Evolutionary conservation across 37 sponge, comb jelly and placozoan genomes (phyloP), one percentile per base, ranked within the genome.

Genomic region (Agelas oroides): DNA sequence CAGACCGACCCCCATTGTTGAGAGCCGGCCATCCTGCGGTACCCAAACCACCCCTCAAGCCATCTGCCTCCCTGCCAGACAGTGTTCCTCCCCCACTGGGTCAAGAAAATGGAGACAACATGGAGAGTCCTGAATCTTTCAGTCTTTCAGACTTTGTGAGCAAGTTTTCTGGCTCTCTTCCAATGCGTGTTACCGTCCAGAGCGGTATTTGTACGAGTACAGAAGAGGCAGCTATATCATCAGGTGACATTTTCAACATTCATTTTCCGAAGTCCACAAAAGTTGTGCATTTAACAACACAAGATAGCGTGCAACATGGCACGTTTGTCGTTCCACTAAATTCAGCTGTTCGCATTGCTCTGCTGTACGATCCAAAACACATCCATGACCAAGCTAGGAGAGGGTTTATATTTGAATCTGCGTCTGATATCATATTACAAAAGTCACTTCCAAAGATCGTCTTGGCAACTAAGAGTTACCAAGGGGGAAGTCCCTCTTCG

Each of bases 171-270:
- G 33, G 55, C 27, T 33, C 11, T 59, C 78, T 86, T 17, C 86
- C 86, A 2, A 35, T 76, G 27, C 59, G 73, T 61, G 78, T 86
- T 33, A 53, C 33, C 0, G 84, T 83, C 34, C 60, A 73, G 18
- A 63, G 73, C 17, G 84, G 84, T 5, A 73, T 73, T 37, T 83
- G 73, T 73, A 75, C 75, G 2, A 58, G 65, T 21, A 62, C 32
- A 15, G 84, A 83, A 61, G 59, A 65, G 62, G 67, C 40, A 20
- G 57, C 71, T 19, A 77, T 86, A 16, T 77, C 86, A 5, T 23
- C 77, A 21, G 86, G 86, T 27, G 86, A 86, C 23, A 36, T 69
- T 24, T 86, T 70, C 39, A 77, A 77, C 38, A 57, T 86, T 53
- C 78, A 86, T 34, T 86, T 77, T 39, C 13, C 77, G 31, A 86